Evolutionary conservation across 2,888 invertebrate genomes (phyloP).

Genomic region (Imbricaverruca yamaguchii): DNA sequence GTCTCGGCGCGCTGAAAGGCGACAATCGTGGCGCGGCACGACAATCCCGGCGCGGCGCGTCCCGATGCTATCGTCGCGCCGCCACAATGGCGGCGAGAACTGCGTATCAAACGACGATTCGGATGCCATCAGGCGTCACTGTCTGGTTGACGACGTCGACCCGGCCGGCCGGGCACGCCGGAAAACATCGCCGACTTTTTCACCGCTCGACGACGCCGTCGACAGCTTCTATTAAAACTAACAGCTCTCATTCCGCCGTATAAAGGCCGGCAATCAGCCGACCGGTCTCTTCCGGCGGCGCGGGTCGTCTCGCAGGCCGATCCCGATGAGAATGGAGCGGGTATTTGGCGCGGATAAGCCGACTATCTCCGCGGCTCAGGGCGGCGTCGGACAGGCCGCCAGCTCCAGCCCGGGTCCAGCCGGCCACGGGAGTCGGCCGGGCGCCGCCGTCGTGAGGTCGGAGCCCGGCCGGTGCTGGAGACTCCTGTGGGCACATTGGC

Average conservation of each 20-base stretch:
- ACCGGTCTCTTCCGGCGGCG: neutral
- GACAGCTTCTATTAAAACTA: conserved; percentile 20
- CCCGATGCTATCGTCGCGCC: neutral
- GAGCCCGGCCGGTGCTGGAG: too few relatives aligned
- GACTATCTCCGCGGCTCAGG: conserved; percentile 11
- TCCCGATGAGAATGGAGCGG: conserved; percentile 11
- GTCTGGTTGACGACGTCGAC: neutral
- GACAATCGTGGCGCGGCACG: neutral
- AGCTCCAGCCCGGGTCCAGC: neutral
- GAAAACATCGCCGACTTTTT: neutral
- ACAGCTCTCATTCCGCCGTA: conserved; percentile 14
- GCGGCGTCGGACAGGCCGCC: neutral
- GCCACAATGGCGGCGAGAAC: neutral
- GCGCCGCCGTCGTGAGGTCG: neutral
- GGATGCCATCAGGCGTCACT: neutral
- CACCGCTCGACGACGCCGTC: neutral
- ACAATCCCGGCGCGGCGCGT: neutral
- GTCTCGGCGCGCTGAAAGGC: neutral
- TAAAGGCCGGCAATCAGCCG: conserved; percentile 7
- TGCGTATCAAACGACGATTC: neutral
- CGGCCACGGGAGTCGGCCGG: neutral
- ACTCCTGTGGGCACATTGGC: too few relatives aligned
- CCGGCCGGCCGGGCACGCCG: neutral
- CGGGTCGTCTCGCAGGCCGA: neutral
- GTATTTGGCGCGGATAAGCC: conserved; percentile 16